A percentile compares a stretch with the other conserved stretches of the same genome.
phyloP scores from a whole-genome alignment of 2,888 invertebrate genomes.

The Scaptomyza tumidula region DNA sequence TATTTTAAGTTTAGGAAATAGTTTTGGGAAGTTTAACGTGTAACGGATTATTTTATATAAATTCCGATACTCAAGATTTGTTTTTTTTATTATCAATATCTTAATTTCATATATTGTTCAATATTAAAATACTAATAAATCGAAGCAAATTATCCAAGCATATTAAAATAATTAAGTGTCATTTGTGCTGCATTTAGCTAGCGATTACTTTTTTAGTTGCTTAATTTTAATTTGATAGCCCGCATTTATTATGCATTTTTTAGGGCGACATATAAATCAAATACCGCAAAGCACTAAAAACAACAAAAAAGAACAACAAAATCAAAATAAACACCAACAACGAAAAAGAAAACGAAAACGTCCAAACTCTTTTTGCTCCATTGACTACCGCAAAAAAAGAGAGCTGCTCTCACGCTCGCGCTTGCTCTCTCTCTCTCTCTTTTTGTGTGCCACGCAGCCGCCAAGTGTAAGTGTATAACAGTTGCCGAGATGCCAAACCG shows the following conservation, averaged over 20 bases:
- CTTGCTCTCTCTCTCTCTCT: slow-evolving; percentile 16
- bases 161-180: slow-evolving; percentile 8
- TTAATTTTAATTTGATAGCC: slow-evolving; percentile 55
- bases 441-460: slow-evolving; percentile 16
- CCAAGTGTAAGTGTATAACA: slow-evolving; percentile 53
- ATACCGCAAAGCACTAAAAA: slow-evolving; percentile 56
- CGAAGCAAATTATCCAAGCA: background rate
- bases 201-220: slow-evolving; percentile 25
- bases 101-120: background rate
- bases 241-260: slow-evolving; percentile 57
- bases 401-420: slow-evolving; percentile 1
- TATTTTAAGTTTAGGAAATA: too few species aligned
- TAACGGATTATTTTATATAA: too few species aligned
- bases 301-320: too few species aligned
- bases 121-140: background rate
- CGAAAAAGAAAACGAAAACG: slow-evolving; percentile 45
- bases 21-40: too few species aligned
- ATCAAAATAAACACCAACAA: slow-evolving; percentile 38
- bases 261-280: slow-evolving; percentile 55
- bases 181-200: slow-evolving; percentile 14
- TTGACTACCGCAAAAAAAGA: background rate
- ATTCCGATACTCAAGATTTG: too few species aligned
- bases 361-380: slow-evolving; percentile 11
- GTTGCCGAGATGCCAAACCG: slow-evolving; percentile 32
- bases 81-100: too few species aligned